Conservation (phyloP, 2,797 vertebrate species). For the Chromobotia macracanthus region DNA sequence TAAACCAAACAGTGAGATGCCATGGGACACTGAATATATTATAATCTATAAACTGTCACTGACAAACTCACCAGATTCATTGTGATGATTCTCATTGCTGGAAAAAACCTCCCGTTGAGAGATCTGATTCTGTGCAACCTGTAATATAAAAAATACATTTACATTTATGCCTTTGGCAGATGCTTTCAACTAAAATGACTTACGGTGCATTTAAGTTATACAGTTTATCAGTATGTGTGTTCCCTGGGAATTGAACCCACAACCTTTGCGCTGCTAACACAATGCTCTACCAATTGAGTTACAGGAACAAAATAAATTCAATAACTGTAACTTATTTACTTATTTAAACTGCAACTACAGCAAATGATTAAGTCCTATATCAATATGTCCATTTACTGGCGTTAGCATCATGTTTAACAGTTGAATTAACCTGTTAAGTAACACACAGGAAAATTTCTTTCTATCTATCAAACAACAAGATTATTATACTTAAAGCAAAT, state of each 20-base stretch:
- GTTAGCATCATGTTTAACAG: no score
- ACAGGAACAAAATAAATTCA: neutral
- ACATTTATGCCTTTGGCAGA: neutral
- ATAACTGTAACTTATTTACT: no score
- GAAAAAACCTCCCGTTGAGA: conserved; percentile 60
- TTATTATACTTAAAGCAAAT: no score
- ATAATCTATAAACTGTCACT: conserved; percentile 14
- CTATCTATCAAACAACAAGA: no score
- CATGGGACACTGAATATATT: conserved; percentile 2
- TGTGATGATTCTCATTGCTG: conserved; percentile 74
- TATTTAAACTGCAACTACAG: no score
- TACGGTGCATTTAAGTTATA: neutral
- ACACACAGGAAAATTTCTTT: no score
- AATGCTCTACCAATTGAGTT: neutral
- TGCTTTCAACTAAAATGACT: neutral
- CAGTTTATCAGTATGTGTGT: neutral
- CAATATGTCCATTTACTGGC: no score
- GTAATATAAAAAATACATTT: conserved; percentile 36
- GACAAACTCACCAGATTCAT: conserved; percentile 69
- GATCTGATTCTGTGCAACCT: conserved; percentile 69
- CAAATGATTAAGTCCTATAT: no score
- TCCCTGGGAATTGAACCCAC: neutral
- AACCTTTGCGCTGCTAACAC: neutral
- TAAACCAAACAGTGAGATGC: neutral
- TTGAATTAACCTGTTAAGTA: no score